These are phyloP conservation scores for Falco naumanni DNA, from an alignment of 2,797 vertebrate genomes.

Conservation along the genomic window DNA sequence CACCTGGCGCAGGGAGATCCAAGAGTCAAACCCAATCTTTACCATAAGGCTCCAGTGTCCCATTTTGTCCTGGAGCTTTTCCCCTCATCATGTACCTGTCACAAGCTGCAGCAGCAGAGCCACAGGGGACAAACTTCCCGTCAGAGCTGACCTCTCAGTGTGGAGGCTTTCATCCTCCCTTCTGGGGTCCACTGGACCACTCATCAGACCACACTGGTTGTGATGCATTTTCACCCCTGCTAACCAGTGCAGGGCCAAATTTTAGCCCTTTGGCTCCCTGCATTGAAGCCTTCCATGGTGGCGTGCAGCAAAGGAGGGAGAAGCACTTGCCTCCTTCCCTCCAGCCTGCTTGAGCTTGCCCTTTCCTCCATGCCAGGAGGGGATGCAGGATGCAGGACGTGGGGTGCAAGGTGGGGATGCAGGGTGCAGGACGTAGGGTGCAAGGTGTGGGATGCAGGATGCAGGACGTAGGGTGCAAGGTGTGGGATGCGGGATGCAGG, in stretches of 20 bases:
- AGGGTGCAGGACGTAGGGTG: neutral
- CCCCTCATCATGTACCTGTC: accelerated
- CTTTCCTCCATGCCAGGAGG: accelerated
- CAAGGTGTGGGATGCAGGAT: neutral
- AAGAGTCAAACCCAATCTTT: neutral
- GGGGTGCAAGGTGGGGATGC: neutral
- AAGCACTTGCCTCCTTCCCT: neutral
- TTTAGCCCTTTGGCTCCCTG: neutral
- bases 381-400: neutral
- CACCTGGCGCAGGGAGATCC: accelerated
- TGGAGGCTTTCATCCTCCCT: neutral
- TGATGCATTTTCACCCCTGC: neutral
- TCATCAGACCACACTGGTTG: neutral
- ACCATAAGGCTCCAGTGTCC: accelerated
- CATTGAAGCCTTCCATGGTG: neutral
- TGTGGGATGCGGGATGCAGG: neutral
- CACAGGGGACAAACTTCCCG: neutral
- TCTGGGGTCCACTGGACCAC: neutral
- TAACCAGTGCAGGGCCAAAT: neutral
- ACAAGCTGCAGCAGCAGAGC: neutral
- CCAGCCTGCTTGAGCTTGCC: neutral
- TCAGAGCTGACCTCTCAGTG: neutral
- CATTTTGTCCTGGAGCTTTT: neutral
- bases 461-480: too few species aligned
- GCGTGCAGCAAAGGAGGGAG: neutral